Base-by-base conservation (phyloP, 2,113 vertebrate species). In the Machaerirhynchus nigripectus region DNA sequence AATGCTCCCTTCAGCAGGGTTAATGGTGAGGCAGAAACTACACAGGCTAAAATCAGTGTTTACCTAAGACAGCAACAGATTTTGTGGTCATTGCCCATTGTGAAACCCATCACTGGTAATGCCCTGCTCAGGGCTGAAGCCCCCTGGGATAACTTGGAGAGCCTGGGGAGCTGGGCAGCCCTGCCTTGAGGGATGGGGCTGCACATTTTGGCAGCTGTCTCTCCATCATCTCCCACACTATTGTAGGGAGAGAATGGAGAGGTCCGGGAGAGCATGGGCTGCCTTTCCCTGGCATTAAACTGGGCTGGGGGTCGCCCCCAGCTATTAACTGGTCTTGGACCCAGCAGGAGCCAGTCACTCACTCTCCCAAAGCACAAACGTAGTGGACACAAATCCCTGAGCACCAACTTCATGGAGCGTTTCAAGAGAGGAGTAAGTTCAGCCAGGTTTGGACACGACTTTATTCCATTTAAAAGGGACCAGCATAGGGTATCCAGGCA, bases 381-480 rank as follows among this genome's bases (percentile, higher is more conserved):
- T 0, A 11, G 15, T 2, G 6, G 19, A 23, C 69, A 46, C 7
- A 1, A 42, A 31, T 12, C 33, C 31, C 82, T 18, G 17, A 83
- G 71, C n/a, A 86, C 49, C 4, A 6, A 0, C 2, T 3, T 30
- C 5, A 5, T 1, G 2, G 10, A 35, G 7, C 1, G 1, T 15
- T 80, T 24, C 13, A 9, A 46, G 11, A 37, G n/a, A 92, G 44
- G 27, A 74, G 35, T 1, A 31, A 86, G 39, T 44, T 56, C 86
- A 89, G 7, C 47, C 44, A 53, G 40, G 21, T 76, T 74, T 35
- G 37, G 42, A 57, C 20, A 52, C 47, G 28, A 40, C 61, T 97
- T 96, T 97, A 96, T 96, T 97, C n/a, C 64, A 56, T 71, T 74
- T 33, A 11, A 67, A 78, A 80, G 30, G 63, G n/a, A 87, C 5